phyloP scores from a whole-genome alignment of 2,888 invertebrate species.

The Clanis bilineata region DNA sequence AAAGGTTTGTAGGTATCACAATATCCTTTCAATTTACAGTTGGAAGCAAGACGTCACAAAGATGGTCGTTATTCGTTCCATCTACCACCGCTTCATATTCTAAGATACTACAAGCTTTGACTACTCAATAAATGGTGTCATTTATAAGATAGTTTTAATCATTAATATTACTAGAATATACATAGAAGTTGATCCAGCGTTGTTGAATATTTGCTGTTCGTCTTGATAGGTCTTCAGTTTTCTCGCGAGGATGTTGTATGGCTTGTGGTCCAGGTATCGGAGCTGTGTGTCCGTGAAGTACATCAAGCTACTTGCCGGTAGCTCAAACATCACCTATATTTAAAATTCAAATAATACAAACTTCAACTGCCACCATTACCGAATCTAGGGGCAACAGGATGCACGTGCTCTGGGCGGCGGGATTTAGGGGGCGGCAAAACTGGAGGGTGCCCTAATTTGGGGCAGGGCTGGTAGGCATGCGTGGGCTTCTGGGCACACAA shows the following conservation, averaged over 20 bases:
- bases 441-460: too few species aligned
- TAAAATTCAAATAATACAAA: too few species aligned
- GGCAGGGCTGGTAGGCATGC: too few species aligned
- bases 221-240: constrained; percentile 51
- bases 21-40: constrained; percentile 47
- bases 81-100: constrained; percentile 52
- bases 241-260: constrained; percentile 56
- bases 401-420: too few species aligned
- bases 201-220: constrained; percentile 21
- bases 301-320: constrained; percentile 49
- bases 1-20: too few species aligned
- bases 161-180: neutral
- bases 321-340: constrained; percentile 60
- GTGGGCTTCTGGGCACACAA: too few species aligned
- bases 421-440: too few species aligned
- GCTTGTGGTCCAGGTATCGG: constrained; percentile 48
- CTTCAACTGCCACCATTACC: too few species aligned
- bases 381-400: too few species aligned
- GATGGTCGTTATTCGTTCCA: constrained; percentile 61
- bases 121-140: neutral
- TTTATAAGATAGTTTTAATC: neutral
- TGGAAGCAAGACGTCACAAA: constrained; percentile 52
- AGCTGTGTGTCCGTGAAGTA: constrained; percentile 57
- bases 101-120: constrained; percentile 36
- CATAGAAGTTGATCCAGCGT: neutral